Base-by-base conservation (phyloP, 2,888 invertebrate genomes). In the Uloborus plumipes region DNA sequence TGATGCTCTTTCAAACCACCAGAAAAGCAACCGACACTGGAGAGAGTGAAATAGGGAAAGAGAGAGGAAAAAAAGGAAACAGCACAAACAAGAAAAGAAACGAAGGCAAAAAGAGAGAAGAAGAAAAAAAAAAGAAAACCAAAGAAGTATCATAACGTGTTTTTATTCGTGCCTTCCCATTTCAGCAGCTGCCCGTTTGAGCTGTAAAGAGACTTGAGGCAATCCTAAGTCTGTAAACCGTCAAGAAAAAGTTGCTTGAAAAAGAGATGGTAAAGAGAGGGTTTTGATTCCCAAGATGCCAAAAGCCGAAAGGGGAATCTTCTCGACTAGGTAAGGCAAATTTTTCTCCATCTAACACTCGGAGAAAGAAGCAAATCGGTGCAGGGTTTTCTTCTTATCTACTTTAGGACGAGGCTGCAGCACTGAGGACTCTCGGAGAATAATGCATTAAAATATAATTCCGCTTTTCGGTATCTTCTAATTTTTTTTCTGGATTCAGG, bases 371-470 rank as follows among this genome's bases (percentile, higher is more conserved):
- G 73, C 69, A 74, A 81, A 81, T 75, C 74, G 80, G 80, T 70
- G 74, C 59, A 80, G 69, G 62, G 67, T 80, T 80, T 74, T 14
- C 74, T 74, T 75, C 73, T 81, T 81, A 81, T 74, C 74, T 81
- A 74, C 70, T 74, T 74, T 69, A 69, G 70, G 80, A 73, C 58
- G 69, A 39, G 39, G 39, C 39, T 39, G 31, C 31, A 67, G 51
- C 58, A 16, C 72, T 78, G 58, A 58, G 13, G 64, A 18, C 50
- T 72, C 66, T 72, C 51, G 31, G 14, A 59, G 61, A 67, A 80
- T 73, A 81, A 81, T 81, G 74, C 70, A 81, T 81, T 81, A 81
- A 81, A 81, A 81, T 70, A 74, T 74, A 81, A 81, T 74, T 81
- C 72, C 51, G 50, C 31, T 74, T 72, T 62, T 11, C 13, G 39